Conservation (phyloP, 2,797 vertebrate genomes). For the Vespertilio murinus region DNA sequence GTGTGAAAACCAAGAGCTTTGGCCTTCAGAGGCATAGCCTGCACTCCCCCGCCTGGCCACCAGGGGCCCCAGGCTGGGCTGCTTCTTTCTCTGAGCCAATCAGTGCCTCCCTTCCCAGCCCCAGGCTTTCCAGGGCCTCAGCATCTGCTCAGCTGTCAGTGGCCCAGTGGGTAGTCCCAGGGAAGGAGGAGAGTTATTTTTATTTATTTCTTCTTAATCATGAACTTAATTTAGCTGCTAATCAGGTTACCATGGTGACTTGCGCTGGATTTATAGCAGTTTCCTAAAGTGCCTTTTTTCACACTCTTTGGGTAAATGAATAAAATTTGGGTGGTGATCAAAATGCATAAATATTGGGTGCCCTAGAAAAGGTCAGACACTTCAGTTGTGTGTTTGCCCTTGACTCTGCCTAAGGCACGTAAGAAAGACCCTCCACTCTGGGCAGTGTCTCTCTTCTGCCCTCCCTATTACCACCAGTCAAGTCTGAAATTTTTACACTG, state of each 20-base stretch:
- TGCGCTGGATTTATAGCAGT: slow-evolving; percentile 77
- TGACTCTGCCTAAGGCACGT: neutral
- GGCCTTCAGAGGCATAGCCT: neutral
- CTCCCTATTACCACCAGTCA: neutral
- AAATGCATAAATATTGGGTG: slow-evolving; percentile 50
- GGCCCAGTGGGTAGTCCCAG: slow-evolving; percentile 82
- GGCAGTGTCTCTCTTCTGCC: slow-evolving; percentile 16
- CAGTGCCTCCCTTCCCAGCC: neutral
- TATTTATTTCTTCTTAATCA: slow-evolving; percentile 85
- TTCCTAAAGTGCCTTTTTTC: slow-evolving; percentile 71
- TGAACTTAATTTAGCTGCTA: slow-evolving; percentile 81
- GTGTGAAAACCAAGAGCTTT: neutral
- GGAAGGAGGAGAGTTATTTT: slow-evolving; percentile 83
- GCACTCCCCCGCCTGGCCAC: slow-evolving; percentile 46
- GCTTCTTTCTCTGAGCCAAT: neutral
- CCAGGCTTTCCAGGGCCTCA: slow-evolving; percentile 72
- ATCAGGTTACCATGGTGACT: slow-evolving; percentile 82
- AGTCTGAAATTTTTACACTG: neutral
- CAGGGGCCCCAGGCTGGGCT: slow-evolving; percentile 44
- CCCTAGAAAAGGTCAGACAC: slow-evolving; percentile 65
- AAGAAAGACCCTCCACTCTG: slow-evolving; percentile 67
- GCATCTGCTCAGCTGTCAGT: slow-evolving; percentile 81
- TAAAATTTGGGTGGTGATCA: slow-evolving; percentile 67
- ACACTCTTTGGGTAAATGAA: slow-evolving; percentile 71
- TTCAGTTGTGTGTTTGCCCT: neutral